These are phyloP conservation scores for Mizuhopecten yessoensis DNA, from an alignment of 1,140 invertebrate genomes.

Conservation along the genomic window DNA sequence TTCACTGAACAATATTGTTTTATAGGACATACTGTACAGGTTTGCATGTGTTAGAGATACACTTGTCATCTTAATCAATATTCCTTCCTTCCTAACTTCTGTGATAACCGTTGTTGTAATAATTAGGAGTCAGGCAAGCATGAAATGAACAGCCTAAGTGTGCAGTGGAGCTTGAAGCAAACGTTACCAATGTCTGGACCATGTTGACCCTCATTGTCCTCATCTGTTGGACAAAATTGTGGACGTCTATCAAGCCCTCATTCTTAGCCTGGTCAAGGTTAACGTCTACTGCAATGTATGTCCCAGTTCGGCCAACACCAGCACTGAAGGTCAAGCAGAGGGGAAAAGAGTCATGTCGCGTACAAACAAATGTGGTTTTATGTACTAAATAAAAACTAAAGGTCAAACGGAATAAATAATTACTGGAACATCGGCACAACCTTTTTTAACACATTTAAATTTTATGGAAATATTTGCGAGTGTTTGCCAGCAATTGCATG, in stretches of 20 bases:
- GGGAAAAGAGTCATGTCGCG: no score
- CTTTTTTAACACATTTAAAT: background rate
- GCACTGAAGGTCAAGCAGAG: conserved; percentile 75
- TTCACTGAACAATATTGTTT: no score
- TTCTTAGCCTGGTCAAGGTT: conserved; percentile 81
- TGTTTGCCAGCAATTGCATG: background rate
- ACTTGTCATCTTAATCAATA: conserved; percentile 14
- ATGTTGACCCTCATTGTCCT: conserved; percentile 82
- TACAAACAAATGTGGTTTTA: no score
- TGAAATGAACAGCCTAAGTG: conserved; percentile 37
- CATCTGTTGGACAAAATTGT: conserved; percentile 82
- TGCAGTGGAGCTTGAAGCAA: background rate
- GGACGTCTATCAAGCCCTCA: conserved; percentile 82
- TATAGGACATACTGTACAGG: no score
- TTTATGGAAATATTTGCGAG: background rate
- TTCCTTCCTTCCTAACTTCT: background rate
- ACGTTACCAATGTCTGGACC: conserved; percentile 83
- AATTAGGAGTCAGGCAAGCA: background rate
- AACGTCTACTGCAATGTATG: conserved; percentile 83
- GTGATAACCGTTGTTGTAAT: conserved; percentile 16
- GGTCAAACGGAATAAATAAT: no score
- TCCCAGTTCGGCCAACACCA: conserved; percentile 83
- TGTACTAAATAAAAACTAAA: no score
- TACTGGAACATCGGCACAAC: background rate
- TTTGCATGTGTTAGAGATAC: background rate